phyloP scores from a whole-genome alignment of 2,797 vertebrate species.

The Oceanodroma leucorhoa region DNA sequence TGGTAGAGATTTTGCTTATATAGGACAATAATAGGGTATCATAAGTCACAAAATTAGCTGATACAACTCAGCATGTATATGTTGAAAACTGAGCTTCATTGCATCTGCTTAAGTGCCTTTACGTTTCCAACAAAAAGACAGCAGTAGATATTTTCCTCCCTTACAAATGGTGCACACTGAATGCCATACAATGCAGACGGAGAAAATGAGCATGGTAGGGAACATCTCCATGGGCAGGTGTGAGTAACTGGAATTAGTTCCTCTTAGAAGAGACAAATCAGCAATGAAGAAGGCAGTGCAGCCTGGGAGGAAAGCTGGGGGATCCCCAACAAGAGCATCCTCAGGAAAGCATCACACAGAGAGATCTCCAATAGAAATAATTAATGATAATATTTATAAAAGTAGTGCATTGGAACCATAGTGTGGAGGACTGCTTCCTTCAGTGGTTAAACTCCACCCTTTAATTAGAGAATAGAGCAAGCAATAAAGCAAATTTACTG shows the following conservation, averaged over 20 bases:
- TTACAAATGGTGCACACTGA: neutral
- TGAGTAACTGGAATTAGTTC: neutral
- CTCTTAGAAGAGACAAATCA: neutral
- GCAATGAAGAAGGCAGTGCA: neutral
- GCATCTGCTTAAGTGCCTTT: neutral
- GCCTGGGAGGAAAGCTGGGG: neutral
- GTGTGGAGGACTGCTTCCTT: neutral
- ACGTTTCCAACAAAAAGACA: neutral
- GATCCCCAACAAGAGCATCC: neutral
- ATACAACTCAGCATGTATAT: neutral
- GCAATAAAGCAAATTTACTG: neutral
- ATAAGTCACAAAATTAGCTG: neutral
- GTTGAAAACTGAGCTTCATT: neutral
- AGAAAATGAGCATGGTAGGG: neutral
- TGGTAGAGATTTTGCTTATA: neutral
- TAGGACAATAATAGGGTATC: neutral
- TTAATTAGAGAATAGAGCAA: neutral
- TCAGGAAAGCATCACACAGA: neutral
- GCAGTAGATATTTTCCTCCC: neutral
- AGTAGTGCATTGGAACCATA: neutral
- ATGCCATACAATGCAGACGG: neutral
- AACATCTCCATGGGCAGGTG: neutral
- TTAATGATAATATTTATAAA: neutral
- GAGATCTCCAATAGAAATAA: neutral
- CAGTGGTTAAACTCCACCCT: neutral